Conservation (phyloP, 1,140 invertebrate species). For the Zaprionus camerounensis region DNA sequence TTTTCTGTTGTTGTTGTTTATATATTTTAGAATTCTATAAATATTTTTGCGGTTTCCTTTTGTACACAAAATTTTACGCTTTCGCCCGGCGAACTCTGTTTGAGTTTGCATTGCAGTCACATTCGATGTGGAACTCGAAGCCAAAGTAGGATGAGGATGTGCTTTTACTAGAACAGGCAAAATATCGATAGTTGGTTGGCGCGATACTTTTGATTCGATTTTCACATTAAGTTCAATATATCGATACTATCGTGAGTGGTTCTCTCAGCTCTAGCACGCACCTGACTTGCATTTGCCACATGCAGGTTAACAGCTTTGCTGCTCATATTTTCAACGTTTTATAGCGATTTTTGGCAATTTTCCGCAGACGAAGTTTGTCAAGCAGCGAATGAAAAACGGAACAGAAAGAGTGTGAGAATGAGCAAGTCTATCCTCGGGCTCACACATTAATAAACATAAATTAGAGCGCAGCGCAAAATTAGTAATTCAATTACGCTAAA, state of each 20-base stretch:
- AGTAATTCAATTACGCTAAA: conserved; percentile 76
- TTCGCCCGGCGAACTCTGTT: conserved; percentile 31
- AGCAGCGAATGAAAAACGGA: conserved; percentile 15
- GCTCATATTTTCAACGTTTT: conserved; percentile 36
- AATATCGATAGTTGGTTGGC: neutral
- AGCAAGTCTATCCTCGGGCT: neutral
- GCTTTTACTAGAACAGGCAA: neutral
- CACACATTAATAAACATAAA: conserved; percentile 72
- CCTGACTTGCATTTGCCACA: conserved; percentile 38
- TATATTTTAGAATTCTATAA: conserved; percentile 67
- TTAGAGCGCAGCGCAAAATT: conserved; percentile 58
- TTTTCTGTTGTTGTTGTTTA: conserved; percentile 39
- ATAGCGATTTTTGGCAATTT: neutral
- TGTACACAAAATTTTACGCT: conserved; percentile 18
- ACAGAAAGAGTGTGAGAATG: neutral
- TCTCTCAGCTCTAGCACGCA: neutral
- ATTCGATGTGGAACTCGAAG: conserved; percentile 23
- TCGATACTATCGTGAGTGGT: neutral
- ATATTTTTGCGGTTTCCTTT: conserved; percentile 72
- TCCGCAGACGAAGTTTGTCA: conserved; percentile 34
- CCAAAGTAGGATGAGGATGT: neutral
- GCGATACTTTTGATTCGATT: neutral
- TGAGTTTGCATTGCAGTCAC: conserved; percentile 59
- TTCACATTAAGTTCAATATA: neutral
- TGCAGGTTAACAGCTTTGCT: neutral